Percentiles rank a stretch among this genome's conserved stretches.
Evolutionary conservation across 2,797 vertebrate species (phyloP).

Genomic region (Aythya fuligula): DNA sequence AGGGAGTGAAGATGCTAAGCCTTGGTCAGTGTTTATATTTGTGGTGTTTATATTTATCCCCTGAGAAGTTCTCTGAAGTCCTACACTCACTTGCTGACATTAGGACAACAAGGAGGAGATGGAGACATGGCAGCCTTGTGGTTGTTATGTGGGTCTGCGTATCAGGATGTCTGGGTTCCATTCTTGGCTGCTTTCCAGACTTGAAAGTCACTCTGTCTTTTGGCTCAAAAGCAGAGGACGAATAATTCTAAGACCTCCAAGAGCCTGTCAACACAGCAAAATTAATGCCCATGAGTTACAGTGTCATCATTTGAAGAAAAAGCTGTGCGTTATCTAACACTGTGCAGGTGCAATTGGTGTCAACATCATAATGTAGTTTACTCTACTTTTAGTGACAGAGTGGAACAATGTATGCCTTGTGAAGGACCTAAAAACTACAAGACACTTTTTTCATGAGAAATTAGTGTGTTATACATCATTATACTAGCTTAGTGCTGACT

Average conservation of each 20-base stretch:
- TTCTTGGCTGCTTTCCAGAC: not conserved
- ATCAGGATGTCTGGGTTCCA: not conserved
- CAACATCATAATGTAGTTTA: not conserved
- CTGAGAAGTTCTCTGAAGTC: not conserved
- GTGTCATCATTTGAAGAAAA: not conserved
- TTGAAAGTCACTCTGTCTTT: not conserved
- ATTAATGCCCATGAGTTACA: not conserved
- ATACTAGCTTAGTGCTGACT: not conserved
- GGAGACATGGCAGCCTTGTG: not conserved
- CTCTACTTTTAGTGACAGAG: too few species aligned
- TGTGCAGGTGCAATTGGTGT: not conserved
- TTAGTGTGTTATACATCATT: not conserved
- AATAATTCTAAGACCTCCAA: not conserved
- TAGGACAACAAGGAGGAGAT: not conserved
- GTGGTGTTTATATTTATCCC: not conserved
- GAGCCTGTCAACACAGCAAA: not conserved
- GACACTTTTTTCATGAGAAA: not conserved
- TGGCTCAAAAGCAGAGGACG: not conserved
- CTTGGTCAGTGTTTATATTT: not conserved
- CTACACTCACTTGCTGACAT: fast-evolving
- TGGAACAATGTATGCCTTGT: not conserved
- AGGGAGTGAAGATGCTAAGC: not conserved
- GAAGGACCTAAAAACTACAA: not conserved
- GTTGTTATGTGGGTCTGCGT: not conserved
- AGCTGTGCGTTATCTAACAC: not conserved